These are phyloP conservation scores for Pelosia muscerda DNA, from an alignment of 2,888 invertebrate genomes.

Conservation along the genomic window DNA sequence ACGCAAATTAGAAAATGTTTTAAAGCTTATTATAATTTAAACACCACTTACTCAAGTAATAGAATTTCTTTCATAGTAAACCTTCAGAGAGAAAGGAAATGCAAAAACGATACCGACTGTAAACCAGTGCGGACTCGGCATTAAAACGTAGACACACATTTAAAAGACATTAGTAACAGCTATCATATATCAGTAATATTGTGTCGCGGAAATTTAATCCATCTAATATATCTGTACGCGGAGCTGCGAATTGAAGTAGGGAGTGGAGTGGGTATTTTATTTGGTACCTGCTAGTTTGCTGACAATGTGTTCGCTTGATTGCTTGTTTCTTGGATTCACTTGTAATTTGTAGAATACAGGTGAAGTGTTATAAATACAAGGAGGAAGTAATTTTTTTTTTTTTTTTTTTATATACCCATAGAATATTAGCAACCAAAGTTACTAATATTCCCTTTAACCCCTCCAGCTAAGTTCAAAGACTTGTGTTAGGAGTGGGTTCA, in stretches of 20 bases:
- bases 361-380: not conserved
- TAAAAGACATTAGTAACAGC: slow-evolving; percentile 69
- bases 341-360: not conserved
- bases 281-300: not conserved
- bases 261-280: slow-evolving; percentile 42
- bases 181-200: slow-evolving; percentile 72
- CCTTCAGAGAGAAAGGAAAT: slow-evolving; percentile 25
- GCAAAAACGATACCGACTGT: slow-evolving; percentile 34
- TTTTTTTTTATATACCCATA: no score
- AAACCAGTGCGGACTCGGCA: slow-evolving; percentile 19
- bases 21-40: not conserved
- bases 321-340: not conserved
- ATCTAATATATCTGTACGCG: slow-evolving; percentile 66
- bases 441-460: no score
- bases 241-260: slow-evolving; percentile 38
- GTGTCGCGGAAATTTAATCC: slow-evolving; percentile 79
- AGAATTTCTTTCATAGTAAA: not conserved
- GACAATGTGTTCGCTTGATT: not conserved
- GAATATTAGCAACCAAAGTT: no score
- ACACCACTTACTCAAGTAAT: not conserved
- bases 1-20: not conserved
- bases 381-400: no score
- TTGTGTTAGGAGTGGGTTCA: no score
- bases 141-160: slow-evolving; percentile 58
- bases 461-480: no score